Evolutionary conservation across 2,888 invertebrate genomes (phyloP), one percentile per base, ranked within the genome.

Genomic region (Spodoptera littoralis): DNA sequence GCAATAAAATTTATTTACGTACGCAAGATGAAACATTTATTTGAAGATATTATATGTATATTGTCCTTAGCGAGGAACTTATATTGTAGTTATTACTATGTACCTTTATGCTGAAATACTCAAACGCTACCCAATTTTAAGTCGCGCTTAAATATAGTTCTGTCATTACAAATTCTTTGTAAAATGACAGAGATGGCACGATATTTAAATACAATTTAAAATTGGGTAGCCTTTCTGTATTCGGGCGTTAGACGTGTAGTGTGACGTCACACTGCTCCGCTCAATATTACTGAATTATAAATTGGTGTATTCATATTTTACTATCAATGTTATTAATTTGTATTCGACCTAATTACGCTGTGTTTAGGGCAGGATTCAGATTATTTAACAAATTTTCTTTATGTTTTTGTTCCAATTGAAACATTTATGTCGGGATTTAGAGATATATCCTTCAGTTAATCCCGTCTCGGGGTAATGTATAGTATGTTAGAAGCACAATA

Each of bases 1-100:
- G 75, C 72, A 77, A 80, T 72, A 75, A 72, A 71, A 74, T 41
- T 47, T 65, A 71, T 79, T 77, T 77, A 76, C 70, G 52, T 63
- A 69, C 53, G 49, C 76, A 61, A 65, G 60, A 64, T 67, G 41
- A 36, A 59, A 63, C 11, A 58, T 63, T 73, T 63, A 60, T 65
- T 61, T 61, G 52, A 49, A 45, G 6, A 41, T 58, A 56, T 53
- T 58, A 56, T 53, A 61, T 59, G 22, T 18, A 43, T 41, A 13
- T 51, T 55, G 47, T 57, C 49, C 56, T 52, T 70, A 12, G 44
- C 30, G 30, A 9, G 8, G 36, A 42, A 27, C 52, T 18, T 52
- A 11, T 11, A 12, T 24, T 36, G 54, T 60, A 52, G 51, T 27
- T 72, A 66, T n/a, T 54, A 59, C 36, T 36, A 30, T 59, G 11